These are phyloP conservation scores for Crax fasciolata DNA, from an alignment of 2,797 vertebrate genomes.

Conservation along the genomic window DNA sequence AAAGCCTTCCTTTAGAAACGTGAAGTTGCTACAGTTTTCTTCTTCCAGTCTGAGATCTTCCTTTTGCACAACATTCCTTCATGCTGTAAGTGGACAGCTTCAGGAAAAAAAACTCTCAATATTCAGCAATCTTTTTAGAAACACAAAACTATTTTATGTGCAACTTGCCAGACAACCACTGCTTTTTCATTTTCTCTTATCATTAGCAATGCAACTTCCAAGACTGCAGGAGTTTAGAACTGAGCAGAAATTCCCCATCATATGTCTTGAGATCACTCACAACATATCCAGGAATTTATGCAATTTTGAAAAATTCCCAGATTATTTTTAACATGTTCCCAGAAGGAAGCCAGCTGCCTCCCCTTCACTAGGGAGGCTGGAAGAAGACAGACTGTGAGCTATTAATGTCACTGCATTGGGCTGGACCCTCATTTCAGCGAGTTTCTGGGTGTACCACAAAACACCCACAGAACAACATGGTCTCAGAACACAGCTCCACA, in stretches of 20 bases:
- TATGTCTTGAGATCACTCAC: background rate
- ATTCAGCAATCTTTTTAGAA: background rate
- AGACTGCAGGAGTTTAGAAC: background rate
- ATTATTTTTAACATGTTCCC: background rate
- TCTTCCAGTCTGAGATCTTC: background rate
- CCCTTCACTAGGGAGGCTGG: background rate
- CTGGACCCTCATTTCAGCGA: background rate
- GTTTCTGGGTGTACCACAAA: constrained; percentile 34
- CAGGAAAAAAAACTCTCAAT: background rate
- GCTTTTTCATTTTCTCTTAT: background rate
- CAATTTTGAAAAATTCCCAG: constrained; percentile 29
- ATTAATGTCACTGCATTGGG: constrained; percentile 15
- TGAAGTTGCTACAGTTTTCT: background rate
- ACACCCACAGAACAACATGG: background rate
- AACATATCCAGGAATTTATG: constrained; percentile 15
- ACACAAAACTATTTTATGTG: background rate
- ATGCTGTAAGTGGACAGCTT: background rate
- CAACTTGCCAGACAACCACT: background rate
- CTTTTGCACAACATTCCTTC: background rate
- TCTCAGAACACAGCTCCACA: background rate
- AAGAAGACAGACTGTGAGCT: constrained; percentile 26
- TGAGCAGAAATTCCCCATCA: constrained; percentile 36
- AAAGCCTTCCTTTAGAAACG: background rate
- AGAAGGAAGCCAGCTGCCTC: constrained; percentile 51
- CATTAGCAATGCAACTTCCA: background rate